Conservation (phyloP, 1,140 invertebrate species). For the Sminthurinus signatus region DNA sequence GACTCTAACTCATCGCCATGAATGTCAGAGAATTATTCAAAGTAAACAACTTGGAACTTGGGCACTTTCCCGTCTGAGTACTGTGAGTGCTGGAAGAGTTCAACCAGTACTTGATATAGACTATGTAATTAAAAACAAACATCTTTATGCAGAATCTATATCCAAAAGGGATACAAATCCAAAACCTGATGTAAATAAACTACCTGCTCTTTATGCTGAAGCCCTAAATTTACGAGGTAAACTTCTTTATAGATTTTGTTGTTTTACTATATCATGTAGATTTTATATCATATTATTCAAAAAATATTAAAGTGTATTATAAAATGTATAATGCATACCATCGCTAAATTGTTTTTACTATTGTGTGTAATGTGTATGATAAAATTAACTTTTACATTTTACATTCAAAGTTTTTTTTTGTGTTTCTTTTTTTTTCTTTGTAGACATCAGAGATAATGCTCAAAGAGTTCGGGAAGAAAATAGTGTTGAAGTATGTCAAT, state of each 20-base stretch:
- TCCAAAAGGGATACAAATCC: constrained; percentile 6
- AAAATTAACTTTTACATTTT: no score
- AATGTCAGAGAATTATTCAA: no score
- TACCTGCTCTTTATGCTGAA: constrained; percentile 12
- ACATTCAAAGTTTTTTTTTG: no score
- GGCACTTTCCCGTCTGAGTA: constrained; percentile 16
- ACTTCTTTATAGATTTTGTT: no score
- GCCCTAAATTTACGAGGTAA: constrained; percentile 13
- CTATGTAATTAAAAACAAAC: constrained; percentile 13
- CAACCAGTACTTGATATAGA: constrained; percentile 35
- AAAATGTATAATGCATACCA: no score
- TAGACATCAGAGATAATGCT: not conserved
- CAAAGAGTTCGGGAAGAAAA: constrained; percentile 15
- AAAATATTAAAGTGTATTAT: no score
- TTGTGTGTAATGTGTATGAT: no score
- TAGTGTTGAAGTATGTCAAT: constrained; percentile 2
- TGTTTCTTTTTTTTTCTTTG: no score
- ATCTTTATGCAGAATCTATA: constrained; percentile 20
- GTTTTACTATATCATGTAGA: no score
- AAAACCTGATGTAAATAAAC: not conserved
- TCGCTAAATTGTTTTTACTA: no score
- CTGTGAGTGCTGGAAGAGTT: constrained; percentile 10
- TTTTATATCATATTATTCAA: no score
- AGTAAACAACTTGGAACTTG: constrained; percentile 17
- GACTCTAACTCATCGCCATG: no score